A percentile compares a stretch with the other conserved stretches of the same genome.
Evolutionary conservation across 2,888 invertebrate genomes (phyloP).

Genomic region (Thymelicus sylvestris): DNA sequence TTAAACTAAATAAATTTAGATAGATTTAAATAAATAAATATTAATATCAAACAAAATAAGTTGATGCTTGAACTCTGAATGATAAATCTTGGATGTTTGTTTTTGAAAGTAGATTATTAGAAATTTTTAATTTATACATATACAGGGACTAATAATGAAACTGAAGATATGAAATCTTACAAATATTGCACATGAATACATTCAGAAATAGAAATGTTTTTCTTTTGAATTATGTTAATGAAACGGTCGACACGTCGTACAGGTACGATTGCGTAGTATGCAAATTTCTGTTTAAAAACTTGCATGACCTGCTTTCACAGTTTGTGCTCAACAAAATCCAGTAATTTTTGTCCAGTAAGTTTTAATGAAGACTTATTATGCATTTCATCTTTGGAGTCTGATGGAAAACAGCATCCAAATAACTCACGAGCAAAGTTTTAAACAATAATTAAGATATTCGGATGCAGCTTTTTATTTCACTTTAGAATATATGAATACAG

Average conservation of each 20-base stretch:
- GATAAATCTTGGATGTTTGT: too few relatives aligned
- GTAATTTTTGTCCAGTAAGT: constrained; percentile 22
- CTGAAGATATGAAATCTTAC: too few relatives aligned
- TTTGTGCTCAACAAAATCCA: constrained; percentile 12
- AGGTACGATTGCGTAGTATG: constrained; percentile 19
- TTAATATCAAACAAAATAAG: too few relatives aligned
- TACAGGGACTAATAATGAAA: too few relatives aligned
- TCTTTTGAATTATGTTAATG: not conserved
- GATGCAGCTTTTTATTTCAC: not conserved
- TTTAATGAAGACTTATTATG: constrained; percentile 32
- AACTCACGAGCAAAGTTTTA: not conserved
- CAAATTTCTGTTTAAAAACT: constrained; percentile 20
- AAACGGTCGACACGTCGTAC: not conserved
- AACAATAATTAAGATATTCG: not conserved
- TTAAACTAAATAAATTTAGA: too few relatives aligned
- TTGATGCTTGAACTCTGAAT: too few relatives aligned
- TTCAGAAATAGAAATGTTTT: not conserved
- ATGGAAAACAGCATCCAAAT: not conserved
- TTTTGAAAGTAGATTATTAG: too few relatives aligned
- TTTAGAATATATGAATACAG: not conserved
- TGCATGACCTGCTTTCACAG: constrained; percentile 25
- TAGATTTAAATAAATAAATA: too few relatives aligned
- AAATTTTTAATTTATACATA: too few relatives aligned
- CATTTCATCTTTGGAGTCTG: constrained; percentile 17
- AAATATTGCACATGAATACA: too few relatives aligned